These are phyloP conservation scores for Oxycera nigricornis DNA, from an alignment of 2,888 invertebrate species.

Conservation along the genomic window DNA sequence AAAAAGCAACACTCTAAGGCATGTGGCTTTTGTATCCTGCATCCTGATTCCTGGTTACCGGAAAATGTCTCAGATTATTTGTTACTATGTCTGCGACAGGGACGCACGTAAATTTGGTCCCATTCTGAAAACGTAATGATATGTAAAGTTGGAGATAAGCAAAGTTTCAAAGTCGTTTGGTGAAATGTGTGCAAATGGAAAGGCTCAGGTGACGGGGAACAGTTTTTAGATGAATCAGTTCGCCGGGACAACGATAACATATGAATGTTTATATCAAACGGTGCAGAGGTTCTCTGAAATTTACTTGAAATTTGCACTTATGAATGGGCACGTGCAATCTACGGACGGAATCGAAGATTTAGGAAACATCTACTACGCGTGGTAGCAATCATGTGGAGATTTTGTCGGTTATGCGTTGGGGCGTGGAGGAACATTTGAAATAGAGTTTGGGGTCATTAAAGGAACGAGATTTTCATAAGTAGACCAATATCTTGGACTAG, in stretches of 20 bases:
- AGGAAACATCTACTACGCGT: too few species aligned
- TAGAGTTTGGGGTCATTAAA: too few species aligned
- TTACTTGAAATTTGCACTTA: too few species aligned
- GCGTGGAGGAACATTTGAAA: too few species aligned
- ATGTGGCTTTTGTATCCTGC: neutral
- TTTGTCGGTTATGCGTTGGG: too few species aligned
- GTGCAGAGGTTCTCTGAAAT: too few species aligned
- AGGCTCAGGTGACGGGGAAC: neutral
- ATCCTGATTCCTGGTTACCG: neutral
- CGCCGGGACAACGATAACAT: neutral
- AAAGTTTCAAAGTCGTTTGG: neutral
- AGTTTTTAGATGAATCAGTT: neutral
- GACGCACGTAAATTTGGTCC: neutral
- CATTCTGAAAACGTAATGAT: conserved; percentile 10
- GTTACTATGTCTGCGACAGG: neutral
- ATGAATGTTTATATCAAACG: neutral
- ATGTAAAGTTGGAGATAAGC: conserved; percentile 22
- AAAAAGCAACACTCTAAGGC: neutral
- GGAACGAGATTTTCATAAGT: too few species aligned
- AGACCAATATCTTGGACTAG: too few species aligned
- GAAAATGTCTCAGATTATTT: neutral
- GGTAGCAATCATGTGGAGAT: too few species aligned
- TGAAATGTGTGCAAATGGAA: neutral
- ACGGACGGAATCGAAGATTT: too few species aligned
- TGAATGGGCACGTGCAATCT: too few species aligned